Evolutionary conservation across 2,797 vertebrate species (phyloP), one percentile per base, ranked within the genome.

Genomic region (Xiphophorus birchmanni): DNA sequence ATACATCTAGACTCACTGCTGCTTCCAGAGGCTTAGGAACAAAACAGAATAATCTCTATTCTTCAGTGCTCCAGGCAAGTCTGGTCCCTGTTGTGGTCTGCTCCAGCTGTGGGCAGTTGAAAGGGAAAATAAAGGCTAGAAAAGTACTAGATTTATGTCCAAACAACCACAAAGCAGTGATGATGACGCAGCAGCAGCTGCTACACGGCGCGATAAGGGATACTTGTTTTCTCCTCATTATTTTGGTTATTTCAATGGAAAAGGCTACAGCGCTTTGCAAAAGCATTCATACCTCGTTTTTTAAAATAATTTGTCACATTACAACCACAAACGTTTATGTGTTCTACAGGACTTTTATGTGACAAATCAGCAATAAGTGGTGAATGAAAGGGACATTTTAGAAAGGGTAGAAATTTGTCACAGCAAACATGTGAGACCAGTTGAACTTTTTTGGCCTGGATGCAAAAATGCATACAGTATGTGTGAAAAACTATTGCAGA

Each of bases 31-130:
- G 82, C 88, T 89, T 82, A 79, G 56, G 77, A 81, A 79, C 80
- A 87, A 88, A 93, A 90, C 69, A 63, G 45, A 92, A 87, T 88
- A 86, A 87, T 89, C 87, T 90, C 80, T 73, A 21, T 60, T 82
- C 76, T 72, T 86, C 76, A 47, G 18, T 11, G 78, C 85, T 83
- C 45, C 42, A 21, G 87, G 87, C 83, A 44, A 80, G 86, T 90
- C 89, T 90, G 82, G 73, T 84, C 81, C 63, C 76, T 80, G 83
- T 88, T 89, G 84, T 77, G 67, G 82, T 80, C 78, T 81, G 78
- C 47, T 78, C 79, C 84, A 88, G 82, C 73, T 86, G 77, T 79
- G 77, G 82, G 56, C 79, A 65, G 77, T 81, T 73, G 60, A 52
- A 85, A 71, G 40, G 40, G 78, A 86, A 72, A 85, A 85, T 65